Percentiles rank a stretch among this genome's conserved stretches.
These are phyloP conservation scores for Scolopax bukidnonensis DNA, from an alignment of 2,797 vertebrate genomes.

Conservation along the genomic window DNA sequence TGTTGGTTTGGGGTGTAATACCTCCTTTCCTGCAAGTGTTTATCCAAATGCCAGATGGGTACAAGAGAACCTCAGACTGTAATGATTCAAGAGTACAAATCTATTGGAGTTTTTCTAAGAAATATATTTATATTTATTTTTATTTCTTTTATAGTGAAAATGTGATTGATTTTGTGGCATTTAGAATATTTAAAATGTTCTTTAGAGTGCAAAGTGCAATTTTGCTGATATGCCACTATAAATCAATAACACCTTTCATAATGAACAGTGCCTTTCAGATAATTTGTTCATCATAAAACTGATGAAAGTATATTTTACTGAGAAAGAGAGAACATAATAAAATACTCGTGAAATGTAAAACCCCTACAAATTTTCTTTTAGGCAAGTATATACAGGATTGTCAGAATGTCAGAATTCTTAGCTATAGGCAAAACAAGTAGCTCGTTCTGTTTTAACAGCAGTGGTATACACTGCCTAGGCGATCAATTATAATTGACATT, in stretches of 20 bases:
- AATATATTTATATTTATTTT: neutral
- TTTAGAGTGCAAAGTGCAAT: neutral
- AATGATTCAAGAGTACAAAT: neutral
- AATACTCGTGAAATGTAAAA: conserved; percentile 1
- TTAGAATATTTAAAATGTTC: neutral
- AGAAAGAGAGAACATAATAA: neutral
- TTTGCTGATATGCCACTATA: neutral
- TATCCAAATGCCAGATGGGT: neutral
- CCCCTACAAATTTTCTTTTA: neutral
- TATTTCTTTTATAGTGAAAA: neutral
- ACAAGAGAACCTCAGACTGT: neutral
- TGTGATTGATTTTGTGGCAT: neutral
- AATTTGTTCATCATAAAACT: conserved; percentile 10
- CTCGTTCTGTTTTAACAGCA: neutral
- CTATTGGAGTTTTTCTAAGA: neutral
- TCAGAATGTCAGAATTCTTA: neutral
- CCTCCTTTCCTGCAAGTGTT: neutral
- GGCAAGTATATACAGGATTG: neutral
- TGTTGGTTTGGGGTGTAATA: neutral
- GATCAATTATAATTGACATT: conserved; percentile 60
- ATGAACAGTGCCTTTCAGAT: neutral
- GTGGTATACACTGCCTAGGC: neutral
- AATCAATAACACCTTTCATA: neutral
- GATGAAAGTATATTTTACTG: neutral
- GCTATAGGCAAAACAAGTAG: neutral